Base-by-base conservation (phyloP, 2,113 vertebrate species). In the Callipepla squamata region DNA sequence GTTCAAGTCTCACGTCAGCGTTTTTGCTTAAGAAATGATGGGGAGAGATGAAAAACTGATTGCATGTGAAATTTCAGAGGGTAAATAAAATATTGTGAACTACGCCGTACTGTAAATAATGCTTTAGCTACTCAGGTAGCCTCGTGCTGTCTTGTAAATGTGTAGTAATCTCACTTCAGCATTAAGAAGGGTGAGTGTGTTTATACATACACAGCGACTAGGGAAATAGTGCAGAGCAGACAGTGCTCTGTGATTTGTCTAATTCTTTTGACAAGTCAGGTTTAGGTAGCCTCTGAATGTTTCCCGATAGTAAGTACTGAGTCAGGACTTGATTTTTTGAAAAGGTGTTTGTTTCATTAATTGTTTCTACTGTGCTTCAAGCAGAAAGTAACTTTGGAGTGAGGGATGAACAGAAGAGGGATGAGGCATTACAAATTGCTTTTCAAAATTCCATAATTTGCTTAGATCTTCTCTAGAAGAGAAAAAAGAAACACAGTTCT, bases 221-320 rank as follows among this genome's bases (percentile, higher is more conserved):
- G 30, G 28, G 11, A 59, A 59, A 38, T 15, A 10, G 2, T 68
- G 9, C 28, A 28, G 1, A 50, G 32, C 36, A 68, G 13, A 1
- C 68, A 6, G 18, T 12, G 7, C 1, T 0, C 21, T 28, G 7
- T 38, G 50, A 11, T 23, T 68, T 53, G 6, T 40, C 18, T 16
- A 2, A 20, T 62, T 20, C 30, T 44, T 77, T 32, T 34, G 9
- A 26, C 28, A 58, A 8, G 13, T 32, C 36, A 25, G 7, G 18
- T 53, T 45, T 18, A 21, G 5, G 7, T 70, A 11, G 17, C 53
- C 36, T 61, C 9, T 3, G 15, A 30, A 8, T 4, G 4, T 26
- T 6, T 51, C 34, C 40, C 34, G 10, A 7, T 13, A 11, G 10
- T 21, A 15, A 15, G 34, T 26, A 38, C 34, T 7, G 12, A 63